Conservation (phyloP, 2,888 invertebrate genomes). For the Caenorhabditis macrosperma region DNA sequence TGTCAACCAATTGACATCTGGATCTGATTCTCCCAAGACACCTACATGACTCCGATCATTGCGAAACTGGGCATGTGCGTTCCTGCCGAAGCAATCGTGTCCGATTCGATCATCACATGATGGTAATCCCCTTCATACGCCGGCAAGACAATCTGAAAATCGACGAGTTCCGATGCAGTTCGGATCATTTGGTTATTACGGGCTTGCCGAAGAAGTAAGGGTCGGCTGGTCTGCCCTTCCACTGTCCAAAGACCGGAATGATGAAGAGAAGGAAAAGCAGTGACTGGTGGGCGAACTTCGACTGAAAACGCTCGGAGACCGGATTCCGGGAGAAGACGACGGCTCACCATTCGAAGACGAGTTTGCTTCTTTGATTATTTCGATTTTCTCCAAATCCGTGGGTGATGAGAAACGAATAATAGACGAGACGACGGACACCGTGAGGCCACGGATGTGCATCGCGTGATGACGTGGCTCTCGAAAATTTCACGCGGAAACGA, state of each 20-base stretch:
- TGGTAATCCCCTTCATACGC: slow-evolving; percentile 34
- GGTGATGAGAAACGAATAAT: not conserved
- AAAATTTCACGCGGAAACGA: too few relatives aligned
- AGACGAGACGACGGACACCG: not conserved
- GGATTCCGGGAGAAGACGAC: not conserved
- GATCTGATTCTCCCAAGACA: not conserved
- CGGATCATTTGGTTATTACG: not conserved
- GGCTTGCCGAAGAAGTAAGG: not conserved
- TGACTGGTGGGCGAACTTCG: not conserved
- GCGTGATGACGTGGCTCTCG: too few relatives aligned
- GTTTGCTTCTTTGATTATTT: not conserved
- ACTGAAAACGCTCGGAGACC: not conserved
- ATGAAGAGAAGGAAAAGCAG: not conserved
- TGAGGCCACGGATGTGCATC: too few relatives aligned
- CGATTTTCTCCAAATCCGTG: not conserved
- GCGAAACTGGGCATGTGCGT: not conserved
- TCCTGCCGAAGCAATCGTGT: not conserved
- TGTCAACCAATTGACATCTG: not conserved
- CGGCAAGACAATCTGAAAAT: slow-evolving; percentile 32
- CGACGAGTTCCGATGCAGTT: not conserved
- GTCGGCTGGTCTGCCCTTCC: not conserved
- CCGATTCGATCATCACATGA: slow-evolving; percentile 27
- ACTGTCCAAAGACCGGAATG: not conserved
- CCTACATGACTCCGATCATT: slow-evolving; percentile 36
- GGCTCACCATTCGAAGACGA: not conserved